Base-by-base conservation (phyloP, 2,797 vertebrate genomes). In the Notamacropus eugenii region DNA sequence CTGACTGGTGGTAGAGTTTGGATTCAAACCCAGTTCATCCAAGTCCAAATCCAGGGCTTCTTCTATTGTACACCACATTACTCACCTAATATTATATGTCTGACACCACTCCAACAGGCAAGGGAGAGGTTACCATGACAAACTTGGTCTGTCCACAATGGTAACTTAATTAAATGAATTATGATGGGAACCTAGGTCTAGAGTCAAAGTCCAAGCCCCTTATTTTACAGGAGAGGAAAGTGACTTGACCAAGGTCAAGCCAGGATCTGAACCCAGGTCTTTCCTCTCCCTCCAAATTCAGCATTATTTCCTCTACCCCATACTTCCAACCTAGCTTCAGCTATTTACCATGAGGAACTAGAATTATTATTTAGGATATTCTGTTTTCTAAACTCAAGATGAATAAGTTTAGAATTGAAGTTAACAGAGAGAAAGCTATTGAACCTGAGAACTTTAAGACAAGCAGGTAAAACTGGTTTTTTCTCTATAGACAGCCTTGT, bases 251-350 rank as follows among this genome's bases (percentile, higher is more conserved):
- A 91, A 19, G 40, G 62, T 59, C 50, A 28, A 46, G 67, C 28
- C 56, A 52, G 56, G 91, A 58, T 57, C 40, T 56, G 56, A 56
- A 54, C 24, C 34, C 31, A 93, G 82, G 87, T 82, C 82, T 67
- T 34, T 87, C 82, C 46, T 40, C n/a, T 82, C 4, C 67, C n/a
- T 54, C 58, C 40, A 93, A 82, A 92, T 91, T 50, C 52, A 27
- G 56, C 0, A 1, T 31, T 90, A 28, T 0, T 0, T 27, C 28
- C 27, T 12, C 50, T 11, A 22, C 29, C 29, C 46, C 28, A 1
- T 19, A 40, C 40, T 31, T 90, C 14, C 55, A 6, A 1, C 54
- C 29, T 6, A 27, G 52, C 14, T 8, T 22, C 19, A 82, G 19
- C n/a, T 3, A 40, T 19, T 82, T 14, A 82, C 67, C 22, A 82